Base-by-base conservation (phyloP, 1,140 invertebrate genomes). In the Maniola jurtina region DNA sequence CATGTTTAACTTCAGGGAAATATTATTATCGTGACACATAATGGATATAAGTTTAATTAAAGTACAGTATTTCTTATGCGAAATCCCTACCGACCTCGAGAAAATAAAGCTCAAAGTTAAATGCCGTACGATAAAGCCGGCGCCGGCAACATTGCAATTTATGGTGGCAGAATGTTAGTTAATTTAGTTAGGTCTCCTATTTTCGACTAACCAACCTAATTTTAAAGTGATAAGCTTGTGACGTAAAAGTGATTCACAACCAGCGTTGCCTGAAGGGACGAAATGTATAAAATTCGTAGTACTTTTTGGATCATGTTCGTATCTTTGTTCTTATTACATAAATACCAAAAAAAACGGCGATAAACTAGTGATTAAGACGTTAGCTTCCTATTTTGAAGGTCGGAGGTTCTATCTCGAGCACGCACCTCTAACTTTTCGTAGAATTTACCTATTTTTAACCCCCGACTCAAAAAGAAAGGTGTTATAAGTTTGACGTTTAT, bases 101-200 rank as follows among this genome's bases (percentile, higher is more conserved):
- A 66, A 66, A 55, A 55, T 55, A 55, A 55, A 55, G 52, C 48
- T 50, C 48, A 50, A 50, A 50, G 48, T 50, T 50, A 50, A 50
- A 50, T 16, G 48, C 52, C 34, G 52, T 34, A 55, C 52, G 16
- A 55, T 55, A 55, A 55, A 55, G 52, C 33, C 33, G 33, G 48
- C 48, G 48, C 14, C 52, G 52, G 16, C 52, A 55, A 34, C 52
- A 55, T 55, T 34, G 52, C 16, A 55, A 55, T 55, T 55, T 55
- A 55, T 55, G 52, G 52, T 55, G 16, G 16, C 25, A 55, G 52
- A 55, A 55, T 55, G 52, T 55, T 55, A 55, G 52, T 33, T 55
- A 55, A 55, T 55, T 55, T 55, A 55, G 52, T 55, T 55, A 55
- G 52, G 52, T 33, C 52, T 55, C 52, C 52, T 55, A 55, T 55